These are phyloP conservation scores for Spatula versicolor DNA, from an alignment of 2,797 vertebrate species.

Conservation along the genomic window DNA sequence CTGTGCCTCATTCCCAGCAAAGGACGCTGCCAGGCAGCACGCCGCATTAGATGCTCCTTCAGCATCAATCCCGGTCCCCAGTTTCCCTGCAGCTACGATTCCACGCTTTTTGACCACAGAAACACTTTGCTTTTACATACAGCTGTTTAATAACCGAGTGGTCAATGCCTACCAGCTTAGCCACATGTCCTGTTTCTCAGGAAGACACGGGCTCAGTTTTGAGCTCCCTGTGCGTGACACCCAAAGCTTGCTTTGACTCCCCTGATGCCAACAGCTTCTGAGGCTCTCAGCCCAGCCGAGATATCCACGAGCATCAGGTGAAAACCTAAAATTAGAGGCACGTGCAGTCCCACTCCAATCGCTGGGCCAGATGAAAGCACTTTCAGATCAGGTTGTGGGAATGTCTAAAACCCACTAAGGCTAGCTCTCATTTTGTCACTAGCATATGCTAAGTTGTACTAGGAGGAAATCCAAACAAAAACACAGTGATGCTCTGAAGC, in stretches of 20 bases:
- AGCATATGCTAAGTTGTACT: background rate
- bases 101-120: background rate
- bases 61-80: background rate
- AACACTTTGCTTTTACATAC: background rate
- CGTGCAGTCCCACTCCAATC: background rate
- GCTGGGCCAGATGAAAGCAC: background rate
- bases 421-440: background rate
- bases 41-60: background rate
- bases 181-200: background rate
- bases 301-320: accelerated
- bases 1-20: conserved; percentile 20
- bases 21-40: conserved; percentile 31
- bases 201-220: background rate
- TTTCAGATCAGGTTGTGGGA: background rate
- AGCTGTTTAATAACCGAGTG: background rate
- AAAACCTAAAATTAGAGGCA: background rate
- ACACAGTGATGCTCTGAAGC: background rate
- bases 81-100: background rate
- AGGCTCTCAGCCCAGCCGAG: accelerated
- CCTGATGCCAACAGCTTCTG: background rate
- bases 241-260: background rate
- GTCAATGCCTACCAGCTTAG: background rate
- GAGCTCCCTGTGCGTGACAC: background rate
- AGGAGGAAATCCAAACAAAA: background rate
- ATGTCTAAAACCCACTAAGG: background rate